Evolutionary conservation across 2,797 vertebrate species (phyloP).

Genomic region (Eurystomus glaucurus): DNA sequence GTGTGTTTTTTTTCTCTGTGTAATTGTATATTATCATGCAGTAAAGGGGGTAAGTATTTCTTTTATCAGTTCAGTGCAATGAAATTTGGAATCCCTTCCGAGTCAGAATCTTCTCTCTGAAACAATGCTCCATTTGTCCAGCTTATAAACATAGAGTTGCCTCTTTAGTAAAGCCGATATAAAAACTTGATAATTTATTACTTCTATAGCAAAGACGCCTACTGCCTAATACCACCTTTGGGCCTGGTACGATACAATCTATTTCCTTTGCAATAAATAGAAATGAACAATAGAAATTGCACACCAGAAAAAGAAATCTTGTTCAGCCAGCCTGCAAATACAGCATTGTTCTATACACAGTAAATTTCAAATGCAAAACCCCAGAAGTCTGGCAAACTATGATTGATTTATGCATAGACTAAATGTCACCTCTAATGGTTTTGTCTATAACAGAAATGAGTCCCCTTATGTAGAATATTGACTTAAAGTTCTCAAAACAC

Average conservation of each 20-base stretch:
- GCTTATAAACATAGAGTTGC: not conserved
- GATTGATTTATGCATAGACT: not conserved
- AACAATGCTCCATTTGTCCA: constrained; percentile 49
- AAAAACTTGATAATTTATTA: constrained; percentile 55
- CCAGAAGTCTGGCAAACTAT: not conserved
- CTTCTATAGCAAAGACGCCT: constrained; percentile 16
- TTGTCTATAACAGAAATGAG: not conserved
- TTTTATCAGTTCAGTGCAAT: constrained; percentile 34
- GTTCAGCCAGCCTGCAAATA: not conserved
- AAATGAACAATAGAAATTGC: constrained; percentile 30
- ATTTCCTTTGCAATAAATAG: constrained; percentile 60
- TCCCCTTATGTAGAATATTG: not conserved
- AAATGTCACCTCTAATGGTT: not conserved
- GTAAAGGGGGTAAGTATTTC: not conserved
- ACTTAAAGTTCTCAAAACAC: not conserved
- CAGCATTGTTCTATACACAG: not conserved
- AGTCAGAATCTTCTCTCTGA: constrained; percentile 10
- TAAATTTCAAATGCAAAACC: not conserved
- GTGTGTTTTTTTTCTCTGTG: not conserved
- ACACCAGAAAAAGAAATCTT: not conserved
- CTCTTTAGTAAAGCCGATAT: constrained; percentile 32
- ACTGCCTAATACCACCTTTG: constrained; percentile 36
- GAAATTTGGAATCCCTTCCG: constrained; percentile 28
- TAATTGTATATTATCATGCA: not conserved
- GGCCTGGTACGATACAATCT: not conserved